Evolutionary conservation across 1,140 invertebrate species (phyloP).

Genomic region (Drosophila sucinea): DNA sequence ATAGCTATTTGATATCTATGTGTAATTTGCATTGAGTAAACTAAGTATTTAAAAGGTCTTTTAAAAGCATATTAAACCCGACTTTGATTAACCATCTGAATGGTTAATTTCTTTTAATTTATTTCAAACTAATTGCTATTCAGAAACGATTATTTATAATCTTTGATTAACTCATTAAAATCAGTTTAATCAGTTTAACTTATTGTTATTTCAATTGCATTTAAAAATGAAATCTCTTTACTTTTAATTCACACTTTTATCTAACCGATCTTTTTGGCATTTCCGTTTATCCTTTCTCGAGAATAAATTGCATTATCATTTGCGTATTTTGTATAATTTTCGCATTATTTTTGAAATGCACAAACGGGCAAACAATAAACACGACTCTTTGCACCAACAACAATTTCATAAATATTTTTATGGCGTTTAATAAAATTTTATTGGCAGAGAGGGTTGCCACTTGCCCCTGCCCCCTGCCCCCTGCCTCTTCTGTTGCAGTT

Average conservation of each 20-base stretch:
- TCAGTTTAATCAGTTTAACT: not conserved
- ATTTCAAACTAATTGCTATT: not conserved
- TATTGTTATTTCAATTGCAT: not conserved
- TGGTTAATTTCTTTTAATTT: too few relatives aligned
- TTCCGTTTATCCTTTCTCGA: slow-evolving; percentile 45
- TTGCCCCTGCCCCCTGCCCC: not conserved
- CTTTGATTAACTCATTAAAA: not conserved
- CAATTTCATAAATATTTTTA: slow-evolving; percentile 78
- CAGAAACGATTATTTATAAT: not conserved
- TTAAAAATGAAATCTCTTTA: not conserved
- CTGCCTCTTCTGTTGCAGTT: slow-evolving; percentile 7
- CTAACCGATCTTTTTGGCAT: slow-evolving; percentile 36
- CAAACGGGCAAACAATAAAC: slow-evolving; percentile 60
- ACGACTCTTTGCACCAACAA: slow-evolving; percentile 57
- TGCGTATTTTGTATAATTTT: slow-evolving; percentile 61
- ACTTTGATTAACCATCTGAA: not conserved
- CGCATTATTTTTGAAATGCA: slow-evolving; percentile 75
- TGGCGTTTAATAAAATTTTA: slow-evolving; percentile 80
- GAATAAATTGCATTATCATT: slow-evolving; percentile 16
- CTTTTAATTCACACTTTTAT: slow-evolving; percentile 9
- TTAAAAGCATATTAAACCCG: too few relatives aligned
- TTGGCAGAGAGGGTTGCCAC: slow-evolving; percentile 34
- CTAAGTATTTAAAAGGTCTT: too few relatives aligned
- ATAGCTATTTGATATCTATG: too few relatives aligned
- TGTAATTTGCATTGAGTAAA: too few relatives aligned